Evolutionary conservation across 2,888 invertebrate genomes (phyloP), one percentile per base, ranked within the genome.

Genomic region (Gari tellinella): DNA sequence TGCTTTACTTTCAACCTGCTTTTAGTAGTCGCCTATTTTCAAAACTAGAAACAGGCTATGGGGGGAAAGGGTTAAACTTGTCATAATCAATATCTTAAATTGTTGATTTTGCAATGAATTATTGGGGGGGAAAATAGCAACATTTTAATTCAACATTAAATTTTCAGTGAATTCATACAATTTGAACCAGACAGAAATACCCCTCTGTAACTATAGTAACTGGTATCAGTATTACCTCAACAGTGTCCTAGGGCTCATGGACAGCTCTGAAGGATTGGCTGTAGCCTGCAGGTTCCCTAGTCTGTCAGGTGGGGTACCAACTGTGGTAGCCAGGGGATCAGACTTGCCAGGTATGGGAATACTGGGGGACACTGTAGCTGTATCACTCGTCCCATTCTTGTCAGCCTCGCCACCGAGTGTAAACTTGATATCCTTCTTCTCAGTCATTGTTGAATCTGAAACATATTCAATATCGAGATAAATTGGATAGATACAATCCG

Each of bases 191-290:
- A 40, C 8, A 12, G 14, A 14, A n/a, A n/a, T n/a, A n/a, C n/a
- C n/a, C n/a, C n/a, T n/a, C n/a, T n/a, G n/a, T n/a, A n/a, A n/a
- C n/a, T n/a, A n/a, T n/a, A n/a, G n/a, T n/a, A n/a, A n/a, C n/a
- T n/a, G n/a, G 40, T 12, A 14, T n/a, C n/a, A n/a, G n/a, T n/a
- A n/a, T 60, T 57, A 79, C 79, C 79, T 72, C 5, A 79, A 48
- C 38, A 75, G 49, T 31, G 75, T 69, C 40, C 79, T 61, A 8
- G 79, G 79, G 43, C 79, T 79, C 79, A 79, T 79, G 2, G 79
- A 68, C 19, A 79, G 51, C 45, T 79, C 79, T 2, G 43, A 60
- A 19, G 64, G 53, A 25, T 58, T 58, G 37, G 48, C 41, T 8
- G 49, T 1, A 38, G 10, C 15, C 17, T 63, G 63, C 31, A 63